These are phyloP conservation scores for Endotricha flammealis DNA, from an alignment of 2,888 invertebrate genomes.

Conservation along the genomic window DNA sequence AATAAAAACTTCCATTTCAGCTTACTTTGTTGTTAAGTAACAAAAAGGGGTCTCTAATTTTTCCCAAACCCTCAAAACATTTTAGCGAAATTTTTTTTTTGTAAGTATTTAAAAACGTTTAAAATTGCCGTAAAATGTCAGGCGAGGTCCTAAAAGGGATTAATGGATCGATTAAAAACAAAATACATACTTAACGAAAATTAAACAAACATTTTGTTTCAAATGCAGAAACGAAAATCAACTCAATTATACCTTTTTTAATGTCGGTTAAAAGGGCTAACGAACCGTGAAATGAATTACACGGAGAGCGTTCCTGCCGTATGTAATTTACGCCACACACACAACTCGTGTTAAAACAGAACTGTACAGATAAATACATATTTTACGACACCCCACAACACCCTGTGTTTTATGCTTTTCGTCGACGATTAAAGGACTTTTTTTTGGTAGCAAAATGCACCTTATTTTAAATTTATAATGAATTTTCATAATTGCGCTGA, in stretches of 20 bases:
- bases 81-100: too few relatives aligned
- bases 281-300: slow-evolving; percentile 49
- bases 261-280: slow-evolving; percentile 34
- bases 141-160: too few relatives aligned
- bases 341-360: slow-evolving; percentile 33
- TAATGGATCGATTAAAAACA: too few relatives aligned
- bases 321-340: slow-evolving; percentile 38
- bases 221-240: slow-evolving; percentile 5
- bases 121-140: too few relatives aligned
- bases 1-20: too few relatives aligned
- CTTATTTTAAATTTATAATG: neutral
- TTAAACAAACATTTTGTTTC: slow-evolving; percentile 9
- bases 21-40: too few relatives aligned
- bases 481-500: too few relatives aligned
- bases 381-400: slow-evolving; percentile 21
- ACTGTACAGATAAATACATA: slow-evolving; percentile 24
- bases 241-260: slow-evolving; percentile 19
- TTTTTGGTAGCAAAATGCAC: neutral
- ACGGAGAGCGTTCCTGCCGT: slow-evolving; percentile 34
- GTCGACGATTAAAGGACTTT: slow-evolving; percentile 6
- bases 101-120: too few relatives aligned
- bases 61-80: too few relatives aligned
- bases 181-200: neutral
- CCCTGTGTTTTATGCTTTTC: slow-evolving; percentile 11
- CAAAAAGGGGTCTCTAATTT: too few relatives aligned